Evolutionary conservation across 2,797 vertebrate species (phyloP).

Genomic region (Chelon labrosus): DNA sequence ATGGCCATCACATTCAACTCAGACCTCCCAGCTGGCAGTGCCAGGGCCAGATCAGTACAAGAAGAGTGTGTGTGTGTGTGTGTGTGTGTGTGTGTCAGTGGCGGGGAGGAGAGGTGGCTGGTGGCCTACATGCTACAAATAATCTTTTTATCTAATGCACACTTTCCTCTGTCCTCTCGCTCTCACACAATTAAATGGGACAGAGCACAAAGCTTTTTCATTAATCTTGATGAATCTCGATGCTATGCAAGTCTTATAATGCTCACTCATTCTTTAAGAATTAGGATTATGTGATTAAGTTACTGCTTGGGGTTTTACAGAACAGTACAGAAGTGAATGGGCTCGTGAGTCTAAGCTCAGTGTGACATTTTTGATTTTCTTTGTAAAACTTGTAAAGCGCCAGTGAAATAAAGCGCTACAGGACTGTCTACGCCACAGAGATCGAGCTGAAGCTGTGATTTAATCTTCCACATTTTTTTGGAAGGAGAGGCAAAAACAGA

Average conservation of each 20-base stretch:
- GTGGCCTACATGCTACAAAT: slow-evolving; percentile 68
- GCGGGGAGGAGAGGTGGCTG: slow-evolving; percentile 42
- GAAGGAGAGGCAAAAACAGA: slow-evolving; percentile 22
- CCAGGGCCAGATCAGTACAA: slow-evolving; percentile 69
- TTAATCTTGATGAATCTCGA: slow-evolving; percentile 65
- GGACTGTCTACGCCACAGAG: slow-evolving; percentile 5
- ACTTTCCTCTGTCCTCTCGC: slow-evolving; percentile 19
- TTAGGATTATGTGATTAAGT: slow-evolving; percentile 55
- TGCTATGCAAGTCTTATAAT: slow-evolving; percentile 49
- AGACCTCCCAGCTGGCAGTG: slow-evolving; percentile 69
- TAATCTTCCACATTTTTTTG: slow-evolving; percentile 33
- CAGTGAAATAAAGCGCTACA: background rate
- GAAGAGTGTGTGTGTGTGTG: slow-evolving; percentile 42
- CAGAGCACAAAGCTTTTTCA: slow-evolving; percentile 60
- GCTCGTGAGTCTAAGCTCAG: slow-evolving; percentile 4
- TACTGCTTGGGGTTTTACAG: slow-evolving; percentile 24
- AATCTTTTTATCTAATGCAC: slow-evolving; percentile 64
- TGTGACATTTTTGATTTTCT: background rate
- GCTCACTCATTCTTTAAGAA: slow-evolving; percentile 61
- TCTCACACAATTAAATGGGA: slow-evolving; percentile 53
- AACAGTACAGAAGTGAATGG: slow-evolving; percentile 15
- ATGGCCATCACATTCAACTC: slow-evolving; percentile 55
- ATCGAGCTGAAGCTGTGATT: slow-evolving; percentile 7
- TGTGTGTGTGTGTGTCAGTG: slow-evolving; percentile 37
- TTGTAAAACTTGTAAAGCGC: slow-evolving; percentile 9